Percentiles rank a stretch among this genome's conserved stretches.
phyloP scores from a whole-genome alignment of 1,140 invertebrate species.

The Stenopsyche tienmushanensis region DNA sequence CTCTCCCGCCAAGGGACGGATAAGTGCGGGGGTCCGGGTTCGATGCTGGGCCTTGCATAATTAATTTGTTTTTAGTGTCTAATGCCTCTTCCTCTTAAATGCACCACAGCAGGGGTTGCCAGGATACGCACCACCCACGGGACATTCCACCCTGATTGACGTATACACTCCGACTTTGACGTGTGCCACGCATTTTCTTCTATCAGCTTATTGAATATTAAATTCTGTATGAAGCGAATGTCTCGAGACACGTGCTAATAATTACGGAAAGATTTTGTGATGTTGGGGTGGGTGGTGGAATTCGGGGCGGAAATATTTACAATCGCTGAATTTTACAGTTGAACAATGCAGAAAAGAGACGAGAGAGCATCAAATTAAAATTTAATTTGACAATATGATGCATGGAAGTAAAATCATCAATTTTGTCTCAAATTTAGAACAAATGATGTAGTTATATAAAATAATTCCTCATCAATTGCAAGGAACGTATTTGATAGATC shows the following conservation, averaged over 20 bases:
- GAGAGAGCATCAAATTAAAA: no score
- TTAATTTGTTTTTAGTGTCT: slow-evolving; percentile 42
- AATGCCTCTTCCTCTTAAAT: slow-evolving; percentile 29
- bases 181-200: neutral
- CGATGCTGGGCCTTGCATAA: slow-evolving; percentile 32
- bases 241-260: neutral
- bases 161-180: neutral
- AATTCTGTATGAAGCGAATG: neutral
- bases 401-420: no score
- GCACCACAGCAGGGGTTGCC: slow-evolving; percentile 17
- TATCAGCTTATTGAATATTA: neutral
- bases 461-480: no score
- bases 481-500: no score
- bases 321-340: no score
- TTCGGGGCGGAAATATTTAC: no score
- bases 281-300: no score
- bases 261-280: neutral
- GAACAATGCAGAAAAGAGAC: no score
- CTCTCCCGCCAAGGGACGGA: slow-evolving; percentile 30
- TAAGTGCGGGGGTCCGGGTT: neutral
- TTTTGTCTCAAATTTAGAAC: no score
- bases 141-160: slow-evolving; percentile 31
- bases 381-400: no score
- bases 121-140: slow-evolving; percentile 26
- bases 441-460: no score